A percentile compares a stretch with the other conserved stretches of the same genome.
phyloP scores from a whole-genome alignment of 2,888 invertebrate genomes.

The Melanostoma mellinum region DNA sequence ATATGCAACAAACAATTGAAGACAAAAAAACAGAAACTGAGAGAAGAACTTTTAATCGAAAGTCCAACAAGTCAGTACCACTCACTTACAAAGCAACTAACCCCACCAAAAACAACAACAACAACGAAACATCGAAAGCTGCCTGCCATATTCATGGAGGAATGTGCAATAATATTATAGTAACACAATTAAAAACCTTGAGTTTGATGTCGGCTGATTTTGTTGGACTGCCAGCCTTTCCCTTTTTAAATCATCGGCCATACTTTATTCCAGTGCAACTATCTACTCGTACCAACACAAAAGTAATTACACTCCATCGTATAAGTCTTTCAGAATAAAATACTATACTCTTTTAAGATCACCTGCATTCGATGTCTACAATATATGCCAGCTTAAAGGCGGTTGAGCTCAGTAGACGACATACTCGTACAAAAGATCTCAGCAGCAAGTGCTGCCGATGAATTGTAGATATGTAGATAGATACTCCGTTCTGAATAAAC shows the following conservation, averaged over 20 bases:
- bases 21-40: conserved; percentile 22
- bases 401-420: conserved; percentile 34
- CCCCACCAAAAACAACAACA: conserved; percentile 12
- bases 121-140: conserved; percentile 1
- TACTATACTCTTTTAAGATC: conserved; percentile 57
- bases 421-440: conserved; percentile 25
- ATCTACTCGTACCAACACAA: conserved; percentile 6
- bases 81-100: conserved; percentile 20
- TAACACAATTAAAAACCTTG: conserved; percentile 73
- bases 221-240: conserved; percentile 65
- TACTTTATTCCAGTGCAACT: conserved; percentile 20
- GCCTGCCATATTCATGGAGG: conserved; percentile 39
- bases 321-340: conserved; percentile 53
- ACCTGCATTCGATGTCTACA: conserved; percentile 40
- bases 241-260: conserved; percentile 62
- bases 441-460: conserved; percentile 41
- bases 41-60: conserved; percentile 60
- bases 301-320: conserved; percentile 21
- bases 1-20: conserved; percentile 29
- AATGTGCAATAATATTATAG: conserved; percentile 69
- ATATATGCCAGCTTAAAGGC: conserved; percentile 16
- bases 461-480: conserved; percentile 7
- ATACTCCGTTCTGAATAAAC: conserved; percentile 40
- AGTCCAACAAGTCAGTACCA: conserved; percentile 50
- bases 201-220: conserved; percentile 55